Conservation (phyloP, 2,888 invertebrate genomes). For the Drosophila silvestris region DNA sequence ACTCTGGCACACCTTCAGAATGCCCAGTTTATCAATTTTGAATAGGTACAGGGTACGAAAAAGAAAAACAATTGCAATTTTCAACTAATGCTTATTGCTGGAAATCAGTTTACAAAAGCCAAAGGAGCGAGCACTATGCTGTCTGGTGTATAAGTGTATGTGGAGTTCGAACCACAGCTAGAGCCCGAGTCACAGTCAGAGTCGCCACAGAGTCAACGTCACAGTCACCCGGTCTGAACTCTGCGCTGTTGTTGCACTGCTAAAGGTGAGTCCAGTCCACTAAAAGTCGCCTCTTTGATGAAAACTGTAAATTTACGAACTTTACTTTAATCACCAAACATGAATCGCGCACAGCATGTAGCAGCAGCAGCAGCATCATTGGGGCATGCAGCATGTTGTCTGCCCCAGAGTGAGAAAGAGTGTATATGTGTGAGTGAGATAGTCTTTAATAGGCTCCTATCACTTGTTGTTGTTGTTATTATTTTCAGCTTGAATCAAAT, state of each 20-base stretch:
- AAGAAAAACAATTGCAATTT: conserved; percentile 82
- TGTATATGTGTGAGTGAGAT: not conserved
- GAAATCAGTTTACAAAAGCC: conserved; percentile 83
- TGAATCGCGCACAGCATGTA: conserved; percentile 83
- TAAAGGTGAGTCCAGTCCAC: conserved; percentile 83
- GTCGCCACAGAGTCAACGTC: conserved; percentile 69
- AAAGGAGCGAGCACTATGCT: conserved; percentile 62
- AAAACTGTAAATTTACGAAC: conserved; percentile 84
- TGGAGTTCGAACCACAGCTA: conserved; percentile 36
- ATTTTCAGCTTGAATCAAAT: conserved; percentile 41
- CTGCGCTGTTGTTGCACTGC: conserved; percentile 77
- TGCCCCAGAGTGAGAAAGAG: not conserved
- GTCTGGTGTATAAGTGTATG: conserved; percentile 30
- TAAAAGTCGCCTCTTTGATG: conserved; percentile 83
- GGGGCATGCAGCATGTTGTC: conserved; percentile 13
- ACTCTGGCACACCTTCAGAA: too few relatives aligned
- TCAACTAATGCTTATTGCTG: conserved; percentile 84
- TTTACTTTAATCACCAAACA: conserved; percentile 84
- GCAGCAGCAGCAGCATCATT: conserved; percentile 60
- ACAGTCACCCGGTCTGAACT: conserved; percentile 79
- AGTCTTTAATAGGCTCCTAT: conserved; percentile 8
- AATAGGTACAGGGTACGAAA: conserved; percentile 3
- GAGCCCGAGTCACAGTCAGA: conserved; percentile 48
- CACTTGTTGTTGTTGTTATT: conserved; percentile 40
- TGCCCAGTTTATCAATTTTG: not conserved